Base-by-base conservation (phyloP, 2,113 vertebrate species). In the Xiphophorus couchianus region DNA sequence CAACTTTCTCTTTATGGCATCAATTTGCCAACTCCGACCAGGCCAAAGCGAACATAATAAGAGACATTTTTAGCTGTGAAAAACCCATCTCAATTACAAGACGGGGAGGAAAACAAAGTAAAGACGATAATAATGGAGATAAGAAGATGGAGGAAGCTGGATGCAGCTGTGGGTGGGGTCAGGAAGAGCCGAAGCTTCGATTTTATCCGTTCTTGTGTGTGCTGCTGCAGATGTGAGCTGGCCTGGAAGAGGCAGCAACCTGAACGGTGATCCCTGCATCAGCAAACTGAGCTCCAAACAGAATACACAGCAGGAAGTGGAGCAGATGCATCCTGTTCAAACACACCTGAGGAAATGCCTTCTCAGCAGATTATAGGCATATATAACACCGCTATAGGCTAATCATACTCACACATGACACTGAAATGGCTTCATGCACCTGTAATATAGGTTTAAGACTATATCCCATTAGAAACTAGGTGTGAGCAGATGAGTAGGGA, bases 1-100 rank as follows among this genome's bases (percentile, higher is more conserved):
- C 77, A 87, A 92, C 76, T 90, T 91, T 90, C 84, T 88, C 86
- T 86, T 75, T 48, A 5, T 80, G 69, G 85, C 76, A 84, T 88
- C 84, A 91, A 80, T 87, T 83, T 84, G 81, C 75, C 79, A 63
- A 62, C 76, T 80, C 83, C 70, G 48, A 28, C 69, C 12, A 25
- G n/a, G 22, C 66, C 31, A 66, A 81, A 31, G 77, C 12, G 51
- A 8, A 15, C 48, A 61, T 4, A 48, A 65, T 66, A 75, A 28
- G 60, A 66, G 5, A 30, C 67, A 69, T 48, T 37, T 58, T 33
- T 15, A 37, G 10, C 25, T 28, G n/a, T 17, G 27, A 29, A 15
- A 71, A 3, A 5, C 1, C 66, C 4, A 29, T 62, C 5, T 17
- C 65, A 22, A 62, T 61, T 42, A 29, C 37, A 19, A 14, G 63